Evolutionary conservation across 1,140 invertebrate species (phyloP).

Genomic region (Aphelinus certus): DNA sequence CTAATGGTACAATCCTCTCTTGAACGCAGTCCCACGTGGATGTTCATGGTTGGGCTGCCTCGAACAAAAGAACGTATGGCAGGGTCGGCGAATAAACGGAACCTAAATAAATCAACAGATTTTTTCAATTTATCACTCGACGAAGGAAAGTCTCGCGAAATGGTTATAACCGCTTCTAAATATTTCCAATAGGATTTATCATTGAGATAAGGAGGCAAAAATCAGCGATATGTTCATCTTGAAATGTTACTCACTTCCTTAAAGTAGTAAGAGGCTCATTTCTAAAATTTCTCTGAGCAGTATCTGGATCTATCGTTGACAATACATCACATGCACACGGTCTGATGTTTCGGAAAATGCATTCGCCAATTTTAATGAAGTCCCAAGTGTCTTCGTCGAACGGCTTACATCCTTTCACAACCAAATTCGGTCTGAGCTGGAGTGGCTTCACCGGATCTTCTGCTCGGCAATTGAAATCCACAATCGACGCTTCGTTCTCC

Average conservation of each 20-base stretch:
- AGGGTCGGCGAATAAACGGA: too few species aligned
- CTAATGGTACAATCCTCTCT: too few species aligned
- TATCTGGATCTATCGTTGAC: constrained; percentile 69
- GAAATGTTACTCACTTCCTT: constrained; percentile 53
- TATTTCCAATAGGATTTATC: too few species aligned
- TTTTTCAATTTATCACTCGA: too few species aligned
- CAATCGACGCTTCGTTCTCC: constrained; percentile 72
- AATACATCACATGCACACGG: constrained; percentile 74
- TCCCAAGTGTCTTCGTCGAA: constrained; percentile 78
- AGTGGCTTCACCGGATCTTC: constrained; percentile 65
- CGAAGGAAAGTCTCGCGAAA: too few species aligned
- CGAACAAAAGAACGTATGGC: too few species aligned
- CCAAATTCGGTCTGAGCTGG: constrained; percentile 75
- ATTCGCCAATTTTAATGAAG: constrained; percentile 74
- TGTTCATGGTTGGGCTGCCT: too few species aligned
- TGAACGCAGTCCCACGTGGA: too few species aligned
- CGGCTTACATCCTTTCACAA: constrained; percentile 70
- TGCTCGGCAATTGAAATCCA: constrained; percentile 71
- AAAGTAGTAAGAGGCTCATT: constrained; percentile 70
- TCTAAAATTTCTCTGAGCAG: constrained; percentile 63
- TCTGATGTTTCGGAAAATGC: constrained; percentile 71
- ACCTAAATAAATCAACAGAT: too few species aligned
- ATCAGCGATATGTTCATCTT: too few species aligned
- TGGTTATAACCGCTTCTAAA: too few species aligned
- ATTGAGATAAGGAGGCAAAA: too few species aligned